A percentile compares a stretch with the other conserved stretches of the same genome.
phyloP scores from a whole-genome alignment of 35 echinoderm and acorn worm genomes.

The Patiria miniata region DNA sequence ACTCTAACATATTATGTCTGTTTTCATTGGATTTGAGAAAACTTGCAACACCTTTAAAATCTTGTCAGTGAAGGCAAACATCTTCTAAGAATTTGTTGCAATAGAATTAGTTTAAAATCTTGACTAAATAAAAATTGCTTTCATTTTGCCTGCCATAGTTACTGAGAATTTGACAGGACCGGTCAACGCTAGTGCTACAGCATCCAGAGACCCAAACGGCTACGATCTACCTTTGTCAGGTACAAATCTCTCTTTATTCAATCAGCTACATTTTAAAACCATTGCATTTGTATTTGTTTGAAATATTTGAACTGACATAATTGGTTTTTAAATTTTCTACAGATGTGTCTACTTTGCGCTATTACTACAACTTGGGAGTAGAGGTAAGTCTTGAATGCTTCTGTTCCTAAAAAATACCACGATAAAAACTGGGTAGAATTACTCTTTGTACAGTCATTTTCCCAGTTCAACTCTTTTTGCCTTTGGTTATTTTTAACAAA shows the following conservation, averaged over 20 bases:
- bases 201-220: slow-evolving; percentile 60
- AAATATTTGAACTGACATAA: no score
- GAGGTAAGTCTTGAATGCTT: slow-evolving; percentile 34
- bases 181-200: slow-evolving; percentile 41
- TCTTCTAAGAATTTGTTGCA: no score
- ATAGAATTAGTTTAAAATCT: no score
- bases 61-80: no score
- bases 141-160: background rate
- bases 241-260: background rate
- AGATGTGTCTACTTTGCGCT: slow-evolving; percentile 59
- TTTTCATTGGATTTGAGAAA: no score
- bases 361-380: slow-evolving; percentile 57
- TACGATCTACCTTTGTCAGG: slow-evolving; percentile 58
- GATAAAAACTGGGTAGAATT: background rate
- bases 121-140: no score
- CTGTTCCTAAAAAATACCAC: background rate
- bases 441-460: background rate
- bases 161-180: slow-evolving; percentile 63
- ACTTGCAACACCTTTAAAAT: no score
- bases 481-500: background rate
- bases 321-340: background rate
- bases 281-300: background rate
- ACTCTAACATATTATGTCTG: no score
- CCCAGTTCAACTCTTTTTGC: background rate
- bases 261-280: background rate